Conservation (phyloP, 2,113 vertebrate genomes). For the Actenoides hombroni region DNA sequence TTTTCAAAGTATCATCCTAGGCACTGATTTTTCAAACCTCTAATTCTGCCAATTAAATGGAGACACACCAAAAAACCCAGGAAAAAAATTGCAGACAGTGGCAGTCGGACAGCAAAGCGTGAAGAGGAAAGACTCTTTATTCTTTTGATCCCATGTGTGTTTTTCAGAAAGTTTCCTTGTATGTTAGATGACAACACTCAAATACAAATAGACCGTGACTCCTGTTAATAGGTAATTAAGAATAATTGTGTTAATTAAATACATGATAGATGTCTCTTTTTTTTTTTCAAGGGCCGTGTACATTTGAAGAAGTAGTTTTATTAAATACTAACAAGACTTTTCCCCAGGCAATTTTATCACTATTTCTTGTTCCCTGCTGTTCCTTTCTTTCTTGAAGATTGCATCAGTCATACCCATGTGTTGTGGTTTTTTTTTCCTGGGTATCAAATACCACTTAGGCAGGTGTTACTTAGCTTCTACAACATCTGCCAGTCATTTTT, state of each 20-base stretch:
- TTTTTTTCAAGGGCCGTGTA: background rate
- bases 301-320: background rate
- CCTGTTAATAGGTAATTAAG: constrained; percentile 39
- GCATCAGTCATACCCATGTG: background rate
- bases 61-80: background rate
- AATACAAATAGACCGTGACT: constrained; percentile 13
- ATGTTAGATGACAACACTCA: background rate
- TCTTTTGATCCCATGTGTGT: constrained; percentile 25
- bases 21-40: background rate
- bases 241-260: constrained; percentile 29
- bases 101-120: background rate
- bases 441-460: constrained; percentile 9
- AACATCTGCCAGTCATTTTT: constrained; percentile 54
- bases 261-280: background rate
- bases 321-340: background rate
- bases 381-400: background rate
- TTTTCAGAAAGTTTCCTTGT: background rate
- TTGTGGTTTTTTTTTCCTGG: background rate
- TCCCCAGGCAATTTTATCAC: constrained; percentile 8
- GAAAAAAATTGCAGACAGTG: constrained; percentile 4
- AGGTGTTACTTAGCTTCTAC: constrained; percentile 44
- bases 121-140: background rate
- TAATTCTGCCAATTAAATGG: constrained; percentile 30
- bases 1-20: background rate
- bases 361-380: background rate